Conservation (phyloP, 2,113 vertebrate species). For the Chloropsis cyanopogon region DNA sequence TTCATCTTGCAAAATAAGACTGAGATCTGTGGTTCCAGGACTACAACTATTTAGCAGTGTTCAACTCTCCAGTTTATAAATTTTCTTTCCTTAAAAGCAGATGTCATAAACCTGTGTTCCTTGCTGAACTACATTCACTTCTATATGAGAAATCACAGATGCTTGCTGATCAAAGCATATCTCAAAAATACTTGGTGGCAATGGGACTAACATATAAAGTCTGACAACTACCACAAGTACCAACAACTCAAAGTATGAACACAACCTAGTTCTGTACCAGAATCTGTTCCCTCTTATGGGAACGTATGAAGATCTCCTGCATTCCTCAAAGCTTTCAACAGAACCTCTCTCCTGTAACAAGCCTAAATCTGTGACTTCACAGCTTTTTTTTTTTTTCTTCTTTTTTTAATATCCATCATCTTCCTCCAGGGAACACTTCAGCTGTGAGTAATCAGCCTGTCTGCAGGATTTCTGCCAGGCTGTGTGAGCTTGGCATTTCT, state of each 20-base stretch:
- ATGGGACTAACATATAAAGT: neutral
- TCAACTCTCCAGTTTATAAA: neutral
- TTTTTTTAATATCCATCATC: neutral
- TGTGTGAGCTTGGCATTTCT: neutral
- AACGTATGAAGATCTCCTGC: rapidly evolving
- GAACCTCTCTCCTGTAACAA: neutral
- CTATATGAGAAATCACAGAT: neutral
- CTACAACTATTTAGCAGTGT: neutral
- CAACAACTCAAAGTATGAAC: neutral
- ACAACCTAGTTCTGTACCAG: neutral
- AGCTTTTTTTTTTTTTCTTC: neutral
- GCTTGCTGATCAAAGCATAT: neutral
- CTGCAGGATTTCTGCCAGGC: neutral
- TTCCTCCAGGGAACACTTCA: neutral
- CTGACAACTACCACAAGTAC: neutral
- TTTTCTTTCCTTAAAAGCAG: neutral
- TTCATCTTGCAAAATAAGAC: neutral
- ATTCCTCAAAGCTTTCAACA: neutral
- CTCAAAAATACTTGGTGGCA: neutral
- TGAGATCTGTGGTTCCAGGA: neutral
- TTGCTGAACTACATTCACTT: neutral
- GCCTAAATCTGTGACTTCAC: neutral
- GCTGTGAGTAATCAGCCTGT: neutral
- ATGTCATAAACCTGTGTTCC: neutral
- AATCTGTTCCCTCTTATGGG: neutral